A percentile compares a stretch with the other conserved stretches of the same genome.
phyloP scores from a whole-genome alignment of 2,113 vertebrate species.

The Enhydra lutris region DNA sequence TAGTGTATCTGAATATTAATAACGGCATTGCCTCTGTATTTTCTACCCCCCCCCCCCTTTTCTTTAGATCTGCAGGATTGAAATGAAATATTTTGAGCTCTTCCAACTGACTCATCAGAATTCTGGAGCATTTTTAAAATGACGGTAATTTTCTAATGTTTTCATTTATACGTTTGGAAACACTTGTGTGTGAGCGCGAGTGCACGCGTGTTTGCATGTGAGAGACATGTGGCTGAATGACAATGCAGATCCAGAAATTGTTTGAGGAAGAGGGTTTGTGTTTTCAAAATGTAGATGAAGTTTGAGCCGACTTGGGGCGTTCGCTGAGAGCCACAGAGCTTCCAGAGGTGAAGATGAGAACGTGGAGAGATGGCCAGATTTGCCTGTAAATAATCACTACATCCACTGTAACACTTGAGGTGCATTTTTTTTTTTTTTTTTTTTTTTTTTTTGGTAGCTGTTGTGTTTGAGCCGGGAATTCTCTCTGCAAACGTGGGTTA shows the following conservation, averaged over 20 bases:
- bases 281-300: not conserved
- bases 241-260: conserved; percentile 32
- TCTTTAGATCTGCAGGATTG: not conserved
- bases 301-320: not conserved
- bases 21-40: conserved; percentile 9
- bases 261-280: not conserved
- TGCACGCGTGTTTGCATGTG: conserved; percentile 4
- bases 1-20: conserved; percentile 63
- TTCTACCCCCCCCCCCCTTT: not conserved
- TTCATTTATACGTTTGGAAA: conserved; percentile 1
- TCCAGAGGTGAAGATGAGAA: not conserved
- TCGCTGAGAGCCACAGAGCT: not conserved
- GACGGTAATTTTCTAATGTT: conserved; percentile 34
- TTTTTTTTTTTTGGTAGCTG: not conserved
- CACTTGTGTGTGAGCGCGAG: not conserved
- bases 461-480: not conserved
- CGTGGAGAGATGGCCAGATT: conserved; percentile 54
- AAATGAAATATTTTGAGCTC: conserved; percentile 52
- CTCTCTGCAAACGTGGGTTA: conserved; percentile 77
- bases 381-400: conserved; percentile 72
- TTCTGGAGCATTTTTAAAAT: not conserved
- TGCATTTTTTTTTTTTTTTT: not conserved
- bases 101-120: conserved; percentile 63
- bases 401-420: conserved; percentile 58
- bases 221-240: conserved; percentile 47